Conservation (phyloP, 2,113 vertebrate genomes). For the Meleagris gallopavo region DNA sequence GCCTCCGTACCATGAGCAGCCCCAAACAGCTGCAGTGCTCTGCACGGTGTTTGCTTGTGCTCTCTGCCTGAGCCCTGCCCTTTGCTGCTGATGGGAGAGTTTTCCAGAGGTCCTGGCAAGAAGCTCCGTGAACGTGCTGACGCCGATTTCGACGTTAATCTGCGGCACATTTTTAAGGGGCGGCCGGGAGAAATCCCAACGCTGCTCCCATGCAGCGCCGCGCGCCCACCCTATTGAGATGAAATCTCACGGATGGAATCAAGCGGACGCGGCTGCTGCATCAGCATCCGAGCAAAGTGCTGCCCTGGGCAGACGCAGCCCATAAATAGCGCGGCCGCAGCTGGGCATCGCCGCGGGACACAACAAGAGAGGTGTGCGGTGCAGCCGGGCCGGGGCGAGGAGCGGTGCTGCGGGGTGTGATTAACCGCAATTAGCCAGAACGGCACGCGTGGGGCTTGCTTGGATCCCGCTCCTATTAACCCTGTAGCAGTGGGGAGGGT, state of each 20-base stretch:
- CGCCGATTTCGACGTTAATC: slow-evolving; percentile 65
- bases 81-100: slow-evolving; percentile 66
- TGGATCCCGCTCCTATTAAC: neutral
- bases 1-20: too few relatives aligned
- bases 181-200: neutral
- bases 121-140: slow-evolving; percentile 70
- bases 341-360: neutral
- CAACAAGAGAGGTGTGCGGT: neutral
- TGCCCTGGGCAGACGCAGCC: slow-evolving; percentile 83
- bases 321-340: slow-evolving; percentile 83
- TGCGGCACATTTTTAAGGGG: slow-evolving; percentile 36
- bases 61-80: neutral
- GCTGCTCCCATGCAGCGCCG: neutral
- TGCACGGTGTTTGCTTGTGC: neutral
- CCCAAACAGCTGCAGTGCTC: too few relatives aligned
- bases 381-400: too few relatives aligned
- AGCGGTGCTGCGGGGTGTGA: neutral
- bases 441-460: neutral
- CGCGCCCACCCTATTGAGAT: slow-evolving; percentile 79
- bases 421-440: neutral
- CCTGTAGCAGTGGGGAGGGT: too few relatives aligned
- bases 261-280: slow-evolving; percentile 84
- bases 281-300: slow-evolving; percentile 86
- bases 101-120: slow-evolving; percentile 68
- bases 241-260: slow-evolving; percentile 82